Conservation (phyloP, 2,113 vertebrate genomes). For the Herpetotheres cachinnans region DNA sequence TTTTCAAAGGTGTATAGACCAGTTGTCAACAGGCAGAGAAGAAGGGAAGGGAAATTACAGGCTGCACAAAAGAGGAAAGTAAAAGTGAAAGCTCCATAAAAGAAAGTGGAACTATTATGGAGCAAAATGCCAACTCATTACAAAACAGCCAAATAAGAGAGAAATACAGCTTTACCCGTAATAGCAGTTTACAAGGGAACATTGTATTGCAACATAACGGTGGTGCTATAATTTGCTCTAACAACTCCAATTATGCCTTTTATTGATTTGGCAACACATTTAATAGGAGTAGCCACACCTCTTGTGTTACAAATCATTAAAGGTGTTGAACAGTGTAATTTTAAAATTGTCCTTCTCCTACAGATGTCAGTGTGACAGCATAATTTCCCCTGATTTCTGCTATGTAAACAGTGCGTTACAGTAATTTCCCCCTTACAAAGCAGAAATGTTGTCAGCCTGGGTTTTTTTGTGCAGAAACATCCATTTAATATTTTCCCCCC, state of each 20-base stretch:
- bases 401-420: slow-evolving; percentile 90
- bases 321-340: slow-evolving; percentile 98
- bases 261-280: slow-evolving; percentile 99
- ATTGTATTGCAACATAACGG: slow-evolving; percentile 97
- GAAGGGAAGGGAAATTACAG: slow-evolving; percentile 88
- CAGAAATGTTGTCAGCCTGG: slow-evolving; percentile 64
- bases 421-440: slow-evolving; percentile 86
- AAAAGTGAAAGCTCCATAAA: slow-evolving; percentile 94
- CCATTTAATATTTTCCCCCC: slow-evolving; percentile 68
- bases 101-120: slow-evolving; percentile 94
- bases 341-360: slow-evolving; percentile 92
- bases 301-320: slow-evolving; percentile 97
- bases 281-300: slow-evolving; percentile 98
- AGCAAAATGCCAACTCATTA: slow-evolving; percentile 93
- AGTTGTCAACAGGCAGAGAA: slow-evolving; percentile 78
- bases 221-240: slow-evolving; percentile 99
- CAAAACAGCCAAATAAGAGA: slow-evolving; percentile 86
- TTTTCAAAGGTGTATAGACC: slow-evolving; percentile 74
- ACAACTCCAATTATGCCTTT: slow-evolving; percentile 99
- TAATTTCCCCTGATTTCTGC: slow-evolving; percentile 92
- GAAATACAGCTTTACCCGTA: slow-evolving; percentile 88
- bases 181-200: slow-evolving; percentile 97
- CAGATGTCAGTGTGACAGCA: slow-evolving; percentile 96
- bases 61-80: slow-evolving; percentile 93
- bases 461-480: slow-evolving; percentile 65